Base-by-base conservation (phyloP, 2,797 vertebrate genomes). In the Salarias fasciatus region DNA sequence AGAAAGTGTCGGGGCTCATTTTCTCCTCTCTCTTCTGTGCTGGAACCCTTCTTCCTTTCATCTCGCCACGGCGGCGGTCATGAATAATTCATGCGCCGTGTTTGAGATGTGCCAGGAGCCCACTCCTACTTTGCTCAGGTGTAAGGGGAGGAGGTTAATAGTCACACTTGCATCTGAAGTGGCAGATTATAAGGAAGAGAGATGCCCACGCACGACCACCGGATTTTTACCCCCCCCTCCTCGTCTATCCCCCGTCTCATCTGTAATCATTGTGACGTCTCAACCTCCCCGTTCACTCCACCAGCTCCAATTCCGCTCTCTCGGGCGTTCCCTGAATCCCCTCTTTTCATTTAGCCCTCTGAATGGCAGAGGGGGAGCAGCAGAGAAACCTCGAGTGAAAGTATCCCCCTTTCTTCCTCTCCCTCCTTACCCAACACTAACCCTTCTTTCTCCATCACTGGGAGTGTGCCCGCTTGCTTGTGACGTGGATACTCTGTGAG, bases 11-110 rank as follows among this genome's bases (percentile, higher is more conserved):
- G 28, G 71, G 71, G 69, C 84, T 86, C 63, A 82, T 86, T 75
- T 84, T 63, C 76, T 35, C 64, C 60, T 13, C 71, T 69, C 64
- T 55, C 54, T 68, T 77, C 50, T 53, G 43, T 36, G 72, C 68
- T 60, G 48, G 65, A 83, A 60, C 73, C 40, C 62, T 81, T 64
- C 74, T 67, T 47, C 53, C 82, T 89, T 90, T 90, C 87, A 90
- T 90, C 85, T 87, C 28, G 3, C 66, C 6, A 11, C 64, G 59
- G 77, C 64, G 8, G 61, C 28, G 0, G 0, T 30, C 60, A 83
- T 92, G 89, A 89, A 93, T 92, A 84, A 93, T 92, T 76, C 77
- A 92, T 86, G 11, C 38, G 18, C 14, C 0, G 40, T 61, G 54
- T 81, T 75, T 76, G 62, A 80, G 63, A 82, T 77, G 52, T 72